A percentile compares a stretch with the other conserved stretches of the same genome.
These are phyloP conservation scores for Cladorhizidae sp. DNA, from an alignment of 37 sponge, comb jelly and placozoan genomes.

Conservation along the genomic window DNA sequence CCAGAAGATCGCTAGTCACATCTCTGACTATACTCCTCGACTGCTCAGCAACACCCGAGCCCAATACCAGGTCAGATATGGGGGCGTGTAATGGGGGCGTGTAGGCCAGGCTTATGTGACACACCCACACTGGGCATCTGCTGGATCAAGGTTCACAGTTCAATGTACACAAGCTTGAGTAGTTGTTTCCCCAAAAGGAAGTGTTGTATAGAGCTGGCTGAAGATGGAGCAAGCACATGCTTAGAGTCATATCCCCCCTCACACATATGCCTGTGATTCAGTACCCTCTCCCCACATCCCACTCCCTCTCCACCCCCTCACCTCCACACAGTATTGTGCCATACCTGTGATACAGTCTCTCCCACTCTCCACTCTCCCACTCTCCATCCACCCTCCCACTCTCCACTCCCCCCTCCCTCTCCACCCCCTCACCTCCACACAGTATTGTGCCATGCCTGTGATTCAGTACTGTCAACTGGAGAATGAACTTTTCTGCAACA, in stretches of 20 bases:
- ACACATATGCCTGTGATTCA: no score
- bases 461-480: conserved; percentile 94
- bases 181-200: no score
- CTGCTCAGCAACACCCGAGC: conserved; percentile 95
- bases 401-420: background rate
- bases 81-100: no score
- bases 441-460: conserved; percentile 95
- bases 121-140: no score
- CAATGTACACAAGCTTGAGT: no score
- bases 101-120: no score
- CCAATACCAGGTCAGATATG: conserved; percentile 85
- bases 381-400: background rate
- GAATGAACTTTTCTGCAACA: conserved; percentile 97
- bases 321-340: conserved; percentile 20
- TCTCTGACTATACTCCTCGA: conserved; percentile 96
- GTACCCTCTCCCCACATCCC: background rate
- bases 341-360: background rate
- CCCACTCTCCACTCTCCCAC: no score
- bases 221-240: no score
- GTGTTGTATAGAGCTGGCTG: no score
- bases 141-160: no score
- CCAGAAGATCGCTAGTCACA: conserved; percentile 95
- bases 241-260: no score
- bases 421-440: background rate
- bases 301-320: background rate